A percentile compares a stretch with the other conserved stretches of the same genome.
Conservation (phyloP, 2,888 invertebrate species). For the Seira musarum region DNA sequence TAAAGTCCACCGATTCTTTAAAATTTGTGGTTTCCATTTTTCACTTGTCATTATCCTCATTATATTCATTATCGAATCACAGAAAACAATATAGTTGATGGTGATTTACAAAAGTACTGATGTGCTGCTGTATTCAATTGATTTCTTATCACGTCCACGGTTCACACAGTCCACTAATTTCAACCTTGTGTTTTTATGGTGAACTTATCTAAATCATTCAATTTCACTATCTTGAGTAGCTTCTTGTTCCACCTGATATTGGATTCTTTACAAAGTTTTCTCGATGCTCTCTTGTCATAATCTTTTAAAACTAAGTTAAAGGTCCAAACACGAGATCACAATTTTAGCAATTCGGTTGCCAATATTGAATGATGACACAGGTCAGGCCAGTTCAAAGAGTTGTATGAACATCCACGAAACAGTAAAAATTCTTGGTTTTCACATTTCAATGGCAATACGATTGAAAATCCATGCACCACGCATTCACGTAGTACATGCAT, state of each 20-base stretch:
- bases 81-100: not conserved
- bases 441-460: not conserved
- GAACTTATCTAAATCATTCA: not conserved
- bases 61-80: constrained; percentile 4
- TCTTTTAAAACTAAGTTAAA: too few species aligned
- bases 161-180: not conserved
- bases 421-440: not conserved
- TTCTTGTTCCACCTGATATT: not conserved
- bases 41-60: constrained; percentile 15
- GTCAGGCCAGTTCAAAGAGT: not conserved
- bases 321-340: not conserved
- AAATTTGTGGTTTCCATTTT: constrained; percentile 36
- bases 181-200: too few species aligned
- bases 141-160: not conserved
- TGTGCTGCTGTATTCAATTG: not conserved
- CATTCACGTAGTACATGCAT: not conserved
- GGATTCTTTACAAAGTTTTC: not conserved
- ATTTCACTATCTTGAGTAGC: not conserved
- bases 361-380: too few species aligned
- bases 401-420: too few species aligned
- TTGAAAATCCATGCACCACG: not conserved
- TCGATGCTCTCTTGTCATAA: not conserved
- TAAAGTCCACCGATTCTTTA: not conserved
- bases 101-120: not conserved
- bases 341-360: too few species aligned